Percentiles rank a stretch among this genome's conserved stretches.
Conservation (phyloP, 2,888 invertebrate species). For the Pandemis heparana region DNA sequence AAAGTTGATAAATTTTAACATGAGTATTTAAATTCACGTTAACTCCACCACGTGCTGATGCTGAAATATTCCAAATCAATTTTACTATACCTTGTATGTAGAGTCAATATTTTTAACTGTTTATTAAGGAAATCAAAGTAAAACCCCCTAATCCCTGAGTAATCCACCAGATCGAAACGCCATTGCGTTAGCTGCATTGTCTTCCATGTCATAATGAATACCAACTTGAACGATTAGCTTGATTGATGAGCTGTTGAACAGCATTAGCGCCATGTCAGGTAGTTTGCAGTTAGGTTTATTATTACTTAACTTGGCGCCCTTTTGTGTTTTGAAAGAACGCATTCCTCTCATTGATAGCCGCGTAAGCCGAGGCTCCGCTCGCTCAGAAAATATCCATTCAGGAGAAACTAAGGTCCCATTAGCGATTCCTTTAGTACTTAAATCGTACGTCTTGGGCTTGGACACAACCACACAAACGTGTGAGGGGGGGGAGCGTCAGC, state of each 20-base stretch:
- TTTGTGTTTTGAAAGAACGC: not conserved
- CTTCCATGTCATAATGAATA: not conserved
- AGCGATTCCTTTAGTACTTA: slow-evolving; percentile 78
- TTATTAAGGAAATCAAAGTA: too few species aligned
- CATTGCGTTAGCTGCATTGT: not conserved
- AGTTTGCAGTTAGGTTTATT: not conserved
- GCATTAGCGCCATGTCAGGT: not conserved
- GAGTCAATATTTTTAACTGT: too few species aligned
- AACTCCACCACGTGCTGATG: too few species aligned
- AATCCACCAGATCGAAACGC: not conserved
- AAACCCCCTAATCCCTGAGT: too few species aligned
- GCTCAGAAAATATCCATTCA: slow-evolving; percentile 65
- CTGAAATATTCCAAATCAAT: too few species aligned
- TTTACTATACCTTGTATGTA: too few species aligned
- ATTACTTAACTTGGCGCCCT: not conserved
- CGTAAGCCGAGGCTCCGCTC: not conserved
- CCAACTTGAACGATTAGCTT: not conserved
- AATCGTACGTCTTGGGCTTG: slow-evolving; percentile 22
- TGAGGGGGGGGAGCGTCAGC: slow-evolving; percentile 23
- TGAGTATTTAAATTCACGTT: too few species aligned
- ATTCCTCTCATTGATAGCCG: not conserved
- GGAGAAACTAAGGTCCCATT: slow-evolving; percentile 75
- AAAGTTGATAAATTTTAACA: too few species aligned
- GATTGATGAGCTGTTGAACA: not conserved
- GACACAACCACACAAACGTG: slow-evolving; percentile 16